Conservation (phyloP, 2,888 invertebrate genomes). For the Hofmannophila pseudospretella region DNA sequence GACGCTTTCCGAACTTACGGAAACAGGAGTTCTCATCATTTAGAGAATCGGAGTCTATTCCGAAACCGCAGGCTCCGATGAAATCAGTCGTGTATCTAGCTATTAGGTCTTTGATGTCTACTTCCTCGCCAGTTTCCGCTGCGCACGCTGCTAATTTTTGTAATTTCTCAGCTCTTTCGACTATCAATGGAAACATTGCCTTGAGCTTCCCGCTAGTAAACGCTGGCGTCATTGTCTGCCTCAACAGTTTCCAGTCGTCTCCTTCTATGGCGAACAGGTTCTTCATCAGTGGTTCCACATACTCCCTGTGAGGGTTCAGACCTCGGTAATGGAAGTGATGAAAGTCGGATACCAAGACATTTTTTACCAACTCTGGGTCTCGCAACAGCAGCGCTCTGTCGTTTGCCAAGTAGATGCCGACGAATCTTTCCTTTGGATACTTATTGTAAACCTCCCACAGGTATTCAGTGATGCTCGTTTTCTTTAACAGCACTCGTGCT, state of each 20-base stretch:
- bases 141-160: slow-evolving; percentile 27
- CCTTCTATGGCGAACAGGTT: slow-evolving; percentile 63
- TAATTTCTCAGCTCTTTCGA: slow-evolving; percentile 52
- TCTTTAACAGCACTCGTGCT: slow-evolving; percentile 13
- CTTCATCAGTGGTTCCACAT: slow-evolving; percentile 51
- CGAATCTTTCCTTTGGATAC: slow-evolving; percentile 24
- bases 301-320: slow-evolving; percentile 36
- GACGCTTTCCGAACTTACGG: slow-evolving; percentile 52
- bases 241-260: slow-evolving; percentile 55
- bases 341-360: slow-evolving; percentile 29
- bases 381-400: slow-evolving; percentile 21
- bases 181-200: slow-evolving; percentile 63
- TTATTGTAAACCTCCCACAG: slow-evolving; percentile 19
- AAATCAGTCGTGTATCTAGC: slow-evolving; percentile 65
- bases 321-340: slow-evolving; percentile 27
- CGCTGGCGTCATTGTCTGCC: slow-evolving; percentile 58
- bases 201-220: slow-evolving; percentile 63
- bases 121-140: slow-evolving; percentile 29
- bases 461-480: slow-evolving; percentile 20
- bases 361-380: slow-evolving; percentile 28
- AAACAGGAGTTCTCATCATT: slow-evolving; percentile 58
- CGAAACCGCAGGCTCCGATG: slow-evolving; percentile 65
- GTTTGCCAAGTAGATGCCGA: slow-evolving; percentile 25
- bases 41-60: slow-evolving; percentile 56
- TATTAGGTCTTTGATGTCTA: slow-evolving; percentile 57